A percentile compares a stretch with the other conserved stretches of the same genome.
Evolutionary conservation across 2,797 vertebrate genomes (phyloP).

Genomic region (Sebastes hopkinsi): DNA sequence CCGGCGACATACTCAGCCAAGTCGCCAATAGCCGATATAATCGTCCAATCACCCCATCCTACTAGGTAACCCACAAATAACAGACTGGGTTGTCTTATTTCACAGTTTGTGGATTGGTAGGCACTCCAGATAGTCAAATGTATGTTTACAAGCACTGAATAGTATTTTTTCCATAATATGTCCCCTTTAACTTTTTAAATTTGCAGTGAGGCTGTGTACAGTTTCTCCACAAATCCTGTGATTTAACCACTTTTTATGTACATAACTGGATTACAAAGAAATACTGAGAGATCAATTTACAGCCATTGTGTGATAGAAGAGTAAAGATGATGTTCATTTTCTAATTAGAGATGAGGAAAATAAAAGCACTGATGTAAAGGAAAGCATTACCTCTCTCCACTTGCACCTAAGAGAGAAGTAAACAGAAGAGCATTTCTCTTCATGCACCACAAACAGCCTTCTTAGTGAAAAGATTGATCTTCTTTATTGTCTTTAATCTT

Average conservation of each 20-base stretch:
- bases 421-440: not conserved
- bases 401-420: not conserved
- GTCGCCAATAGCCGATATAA: too few species aligned
- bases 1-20: too few species aligned
- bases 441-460: not conserved
- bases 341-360: not conserved
- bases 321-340: not conserved
- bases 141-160: too few species aligned
- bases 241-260: too few species aligned
- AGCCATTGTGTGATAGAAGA: not conserved
- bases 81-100: too few species aligned
- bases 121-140: too few species aligned
- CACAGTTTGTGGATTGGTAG: too few species aligned
- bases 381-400: not conserved
- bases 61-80: too few species aligned
- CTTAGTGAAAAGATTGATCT: not conserved
- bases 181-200: too few species aligned
- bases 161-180: too few species aligned
- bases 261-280: not conserved
- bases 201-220: not conserved
- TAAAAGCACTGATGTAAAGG: not conserved
- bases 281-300: not conserved
- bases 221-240: not conserved
- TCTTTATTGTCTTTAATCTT: not conserved
- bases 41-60: rapidly evolving